Percentiles rank a stretch among this genome's conserved stretches.
phyloP scores from a whole-genome alignment of 2,113 vertebrate genomes.

The Echinops telfairi region DNA sequence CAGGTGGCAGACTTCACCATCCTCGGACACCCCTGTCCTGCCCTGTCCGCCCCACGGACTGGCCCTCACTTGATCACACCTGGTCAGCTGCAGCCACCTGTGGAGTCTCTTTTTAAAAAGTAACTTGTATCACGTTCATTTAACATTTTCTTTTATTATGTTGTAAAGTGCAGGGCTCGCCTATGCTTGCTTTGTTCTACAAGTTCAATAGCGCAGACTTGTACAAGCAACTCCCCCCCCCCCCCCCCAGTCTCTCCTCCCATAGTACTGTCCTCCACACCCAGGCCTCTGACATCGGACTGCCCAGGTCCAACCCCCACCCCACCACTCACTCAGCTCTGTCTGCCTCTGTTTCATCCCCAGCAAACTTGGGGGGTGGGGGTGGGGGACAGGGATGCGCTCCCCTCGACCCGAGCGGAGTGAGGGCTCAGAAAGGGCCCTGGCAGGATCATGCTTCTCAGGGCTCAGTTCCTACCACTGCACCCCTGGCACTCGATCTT shows the following conservation, averaged over 20 bases:
- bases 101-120: not conserved
- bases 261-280: not conserved
- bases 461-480: rapidly evolving
- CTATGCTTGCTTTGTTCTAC: not conserved
- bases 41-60: not conserved
- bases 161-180: conserved; percentile 24
- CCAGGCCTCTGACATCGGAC: not conserved
- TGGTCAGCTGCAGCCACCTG: not conserved
- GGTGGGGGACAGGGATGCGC: too few relatives aligned
- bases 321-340: not conserved
- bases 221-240: not conserved
- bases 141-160: not conserved
- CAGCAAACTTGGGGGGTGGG: not conserved
- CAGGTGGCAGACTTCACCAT: not conserved
- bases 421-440: not conserved
- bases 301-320: not conserved
- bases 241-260: not conserved
- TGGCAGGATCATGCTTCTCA: not conserved
- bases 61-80: not conserved
- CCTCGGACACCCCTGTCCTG: not conserved
- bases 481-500: not conserved
- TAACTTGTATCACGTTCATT: conserved; percentile 13
- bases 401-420: too few relatives aligned
- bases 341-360: not conserved
- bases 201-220: not conserved